Base-by-base conservation (phyloP, 2,113 vertebrate genomes). In the Canis aureus region DNA sequence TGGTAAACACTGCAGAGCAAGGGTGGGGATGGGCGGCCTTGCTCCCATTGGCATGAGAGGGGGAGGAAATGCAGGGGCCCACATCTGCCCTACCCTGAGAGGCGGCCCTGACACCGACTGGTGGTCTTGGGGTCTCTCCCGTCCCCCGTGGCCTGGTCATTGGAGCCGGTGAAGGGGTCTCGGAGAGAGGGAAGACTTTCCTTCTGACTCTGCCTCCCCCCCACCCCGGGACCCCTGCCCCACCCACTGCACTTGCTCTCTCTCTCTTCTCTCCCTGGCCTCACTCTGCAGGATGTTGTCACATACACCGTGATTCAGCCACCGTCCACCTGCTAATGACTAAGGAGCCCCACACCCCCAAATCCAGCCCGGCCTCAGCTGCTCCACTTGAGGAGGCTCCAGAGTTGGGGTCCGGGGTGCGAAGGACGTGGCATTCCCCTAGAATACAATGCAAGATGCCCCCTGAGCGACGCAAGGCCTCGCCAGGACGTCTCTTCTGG, bases 1-100 rank as follows among this genome's bases (percentile, higher is more conserved):
- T 91, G 35, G 22, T 16, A 66, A 96, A 27, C 53, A 23, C 23
- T 91, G 95, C 92, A 69, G 95, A 97, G 78, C 38, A 0, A 8
- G 23, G 55, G 35, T 0, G 6, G 73, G 89, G 38, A 43, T 0
- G 3, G 73, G 89, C 49, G 22, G 88, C 43, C 23, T 27, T 9
- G 23, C 7, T 64, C 27, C 76, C 20, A 1, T 43, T 43, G 38
- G 15, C 49, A 53, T 95, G 91, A 78, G 82, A 62, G 12, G 38
- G 69, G 89, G 17, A 60, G 71, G 93, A 96, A 94, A 43, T 3
- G 6, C 25, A 2, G 27, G 4, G 20, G 8, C 51, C 38, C 9
- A 5, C 35, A 53, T 0, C 13, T 25, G 22, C 53, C 43, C 38
- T 9, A 2, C 35, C 2, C 15, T 8, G 1, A 29, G 49, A 10